phyloP scores from a whole-genome alignment of 1,140 invertebrate genomes.

The Rhysida immarginata region DNA sequence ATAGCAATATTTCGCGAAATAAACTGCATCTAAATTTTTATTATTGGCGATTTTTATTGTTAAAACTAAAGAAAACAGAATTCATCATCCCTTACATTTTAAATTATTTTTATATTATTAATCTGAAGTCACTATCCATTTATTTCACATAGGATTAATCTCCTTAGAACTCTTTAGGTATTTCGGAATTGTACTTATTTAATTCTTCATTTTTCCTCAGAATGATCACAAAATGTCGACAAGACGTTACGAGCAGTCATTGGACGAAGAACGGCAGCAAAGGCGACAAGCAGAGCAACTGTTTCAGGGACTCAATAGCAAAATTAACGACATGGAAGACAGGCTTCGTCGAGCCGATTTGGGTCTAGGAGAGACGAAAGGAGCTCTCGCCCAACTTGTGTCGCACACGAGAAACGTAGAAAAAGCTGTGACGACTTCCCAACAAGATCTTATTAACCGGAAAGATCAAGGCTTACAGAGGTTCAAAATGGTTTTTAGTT shows the following conservation, averaged over 20 bases:
- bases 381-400: conserved; percentile 16
- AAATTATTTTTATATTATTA: too few relatives aligned
- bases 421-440: conserved; percentile 22
- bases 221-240: conserved; percentile 2
- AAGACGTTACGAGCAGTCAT: conserved; percentile 14
- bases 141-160: too few relatives aligned
- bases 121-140: too few relatives aligned
- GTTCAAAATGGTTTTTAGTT: too few relatives aligned
- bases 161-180: too few relatives aligned
- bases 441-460: neutral
- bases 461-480: neutral
- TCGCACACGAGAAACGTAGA: conserved; percentile 14
- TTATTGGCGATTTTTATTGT: too few relatives aligned
- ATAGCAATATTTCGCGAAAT: too few relatives aligned
- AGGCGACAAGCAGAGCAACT: conserved; percentile 9
- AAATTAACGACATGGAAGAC: conserved; percentile 14
- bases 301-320: conserved; percentile 9
- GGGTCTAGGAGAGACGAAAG: conserved; percentile 13
- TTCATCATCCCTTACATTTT: too few relatives aligned
- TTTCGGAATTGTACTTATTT: too few relatives aligned
- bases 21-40: too few relatives aligned
- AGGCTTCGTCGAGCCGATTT: conserved; percentile 11
- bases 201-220: conserved; percentile 1
- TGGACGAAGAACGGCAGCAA: conserved; percentile 15
- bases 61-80: too few relatives aligned